Conservation (phyloP, 2,888 invertebrate species). For the Hecatera dysodea region DNA sequence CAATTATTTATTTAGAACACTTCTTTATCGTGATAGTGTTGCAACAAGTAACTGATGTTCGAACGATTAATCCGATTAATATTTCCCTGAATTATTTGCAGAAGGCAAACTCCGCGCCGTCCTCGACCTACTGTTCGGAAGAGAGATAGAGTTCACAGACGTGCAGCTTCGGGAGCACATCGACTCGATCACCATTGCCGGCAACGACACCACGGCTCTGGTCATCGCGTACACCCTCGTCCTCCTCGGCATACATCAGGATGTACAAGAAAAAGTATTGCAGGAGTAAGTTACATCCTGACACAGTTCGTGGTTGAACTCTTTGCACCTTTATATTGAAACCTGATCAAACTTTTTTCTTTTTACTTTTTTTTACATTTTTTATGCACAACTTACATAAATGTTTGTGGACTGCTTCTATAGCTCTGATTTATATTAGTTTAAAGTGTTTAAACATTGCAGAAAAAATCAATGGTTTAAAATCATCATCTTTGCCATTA, state of each 20-base stretch:
- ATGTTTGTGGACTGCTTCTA: no score
- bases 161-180: constrained; percentile 91
- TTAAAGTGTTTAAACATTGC: no score
- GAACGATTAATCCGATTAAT: no score
- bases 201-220: constrained; percentile 89
- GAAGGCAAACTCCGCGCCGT: constrained; percentile 83
- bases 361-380: no score
- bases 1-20: no score
- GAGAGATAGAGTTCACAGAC: constrained; percentile 88
- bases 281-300: constrained; percentile 76
- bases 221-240: constrained; percentile 87
- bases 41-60: no score
- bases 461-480: no score
- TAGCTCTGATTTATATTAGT: no score
- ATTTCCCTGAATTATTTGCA: constrained; percentile 64
- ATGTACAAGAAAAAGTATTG: constrained; percentile 78
- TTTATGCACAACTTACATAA: no score
- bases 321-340: no score
- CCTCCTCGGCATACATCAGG: constrained; percentile 83
- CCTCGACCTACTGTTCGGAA: constrained; percentile 86
- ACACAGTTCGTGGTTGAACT: background rate
- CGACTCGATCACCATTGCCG: constrained; percentile 91
- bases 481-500: background rate
- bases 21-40: background rate
- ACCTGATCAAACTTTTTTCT: no score